Evolutionary conservation across 2,888 invertebrate species (phyloP).

Genomic region (Drosophila ezoana): DNA sequence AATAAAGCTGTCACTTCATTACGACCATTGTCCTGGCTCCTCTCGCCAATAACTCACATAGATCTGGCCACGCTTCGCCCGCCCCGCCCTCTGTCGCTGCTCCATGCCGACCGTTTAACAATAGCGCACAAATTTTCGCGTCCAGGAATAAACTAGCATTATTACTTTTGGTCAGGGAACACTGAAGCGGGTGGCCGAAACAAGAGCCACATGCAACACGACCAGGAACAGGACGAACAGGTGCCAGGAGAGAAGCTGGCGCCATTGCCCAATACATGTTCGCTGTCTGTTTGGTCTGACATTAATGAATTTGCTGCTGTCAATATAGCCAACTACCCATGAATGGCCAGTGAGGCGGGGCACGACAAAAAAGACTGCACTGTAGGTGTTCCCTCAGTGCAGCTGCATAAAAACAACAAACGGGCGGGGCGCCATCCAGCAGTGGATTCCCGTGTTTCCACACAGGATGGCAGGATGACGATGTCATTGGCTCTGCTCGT

Average conservation of each 20-base stretch:
- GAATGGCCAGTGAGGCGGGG: background rate
- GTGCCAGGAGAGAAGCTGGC: constrained; percentile 4
- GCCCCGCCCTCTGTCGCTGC: constrained; percentile 1
- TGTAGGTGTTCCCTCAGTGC: constrained; percentile 10
- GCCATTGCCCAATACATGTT: constrained; percentile 39
- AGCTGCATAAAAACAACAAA: constrained; percentile 70
- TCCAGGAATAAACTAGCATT: constrained; percentile 68
- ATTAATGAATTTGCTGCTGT: constrained; percentile 79
- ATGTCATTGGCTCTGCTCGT: constrained; percentile 48
- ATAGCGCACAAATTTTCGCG: constrained; percentile 56
- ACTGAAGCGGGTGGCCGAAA: background rate
- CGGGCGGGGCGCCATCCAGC: constrained; percentile 46
- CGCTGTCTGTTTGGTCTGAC: constrained; percentile 53
- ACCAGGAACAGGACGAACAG: background rate
- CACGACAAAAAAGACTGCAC: background rate
- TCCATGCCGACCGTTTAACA: constrained; percentile 64
- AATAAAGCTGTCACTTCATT: constrained; percentile 80
- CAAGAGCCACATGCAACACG: constrained; percentile 4
- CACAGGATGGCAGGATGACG: constrained; percentile 56
- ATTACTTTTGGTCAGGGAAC: constrained; percentile 47
- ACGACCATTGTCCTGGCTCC: constrained; percentile 63
- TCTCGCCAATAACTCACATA: constrained; percentile 64
- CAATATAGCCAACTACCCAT: constrained; percentile 66
- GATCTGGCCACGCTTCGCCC: background rate
- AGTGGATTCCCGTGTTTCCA: constrained; percentile 37